Base-by-base conservation (phyloP, 1,140 invertebrate genomes). In the Bombyx mandarina region DNA sequence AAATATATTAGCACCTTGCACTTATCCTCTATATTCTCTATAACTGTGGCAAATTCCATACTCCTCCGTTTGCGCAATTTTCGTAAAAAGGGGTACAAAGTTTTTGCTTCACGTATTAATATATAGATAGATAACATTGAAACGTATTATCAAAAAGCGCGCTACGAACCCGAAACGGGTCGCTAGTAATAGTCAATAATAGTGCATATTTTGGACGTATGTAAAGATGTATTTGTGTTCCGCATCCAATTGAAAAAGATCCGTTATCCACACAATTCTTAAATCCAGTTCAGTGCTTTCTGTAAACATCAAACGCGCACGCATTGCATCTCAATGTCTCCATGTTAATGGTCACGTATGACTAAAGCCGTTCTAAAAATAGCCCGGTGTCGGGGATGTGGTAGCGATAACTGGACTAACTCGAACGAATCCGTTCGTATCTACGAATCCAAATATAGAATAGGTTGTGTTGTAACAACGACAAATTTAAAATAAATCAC, bases 281-380 rank as follows among this genome's bases (percentile, higher is more conserved):
- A 49, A 49, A 22, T 49, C n/a, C n/a, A 18, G n/a, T 49, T n/a
- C 48, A 49, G 22, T 49, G 3, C 3, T 49, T 18, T 35, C 26
- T 35, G 26, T 35, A 35, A 35, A 51, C 18, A 53, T n/a, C 22
- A 26, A 52, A 43, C 44, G 22, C 43, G n/a, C 35, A 51, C 57
- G 49, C 49, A 56, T 49, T 56, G 56, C 50, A 54, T 54, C 52
- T 46, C 55, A 54, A 46, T 61, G 56, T 58, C 61, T 58, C 53
- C 60, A 67, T 63, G 52, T 71, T 67, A 73, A 75, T 66, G 71
- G 64, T 63, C 66, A 67, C 54, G 62, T 64, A 69, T 75, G 75
- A 77, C 69, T 75, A 73, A 77, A 71, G 65, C 12, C 60, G 57
- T 61, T 76, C 76, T 82, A 80, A 69, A 80, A 74, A 80, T 82